A percentile compares a stretch with the other conserved stretches of the same genome.
Evolutionary conservation across 2,113 vertebrate species (phyloP).

Genomic region (Formicarius rufipectus): DNA sequence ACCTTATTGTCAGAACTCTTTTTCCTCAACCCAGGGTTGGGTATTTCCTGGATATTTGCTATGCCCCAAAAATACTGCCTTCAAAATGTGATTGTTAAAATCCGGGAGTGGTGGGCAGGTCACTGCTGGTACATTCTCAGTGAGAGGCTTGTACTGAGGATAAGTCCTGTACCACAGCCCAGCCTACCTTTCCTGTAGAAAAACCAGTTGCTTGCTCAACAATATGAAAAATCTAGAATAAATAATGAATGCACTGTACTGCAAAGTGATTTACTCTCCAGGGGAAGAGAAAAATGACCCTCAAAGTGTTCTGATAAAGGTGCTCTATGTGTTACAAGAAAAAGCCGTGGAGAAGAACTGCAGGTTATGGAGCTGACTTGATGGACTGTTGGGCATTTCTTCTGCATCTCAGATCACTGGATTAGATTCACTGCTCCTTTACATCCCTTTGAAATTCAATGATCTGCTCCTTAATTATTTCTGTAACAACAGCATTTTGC

Average conservation of each 20-base stretch:
- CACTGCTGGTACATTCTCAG: not conserved
- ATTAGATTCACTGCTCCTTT: not conserved
- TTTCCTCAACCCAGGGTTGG: not conserved
- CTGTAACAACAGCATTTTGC: not conserved
- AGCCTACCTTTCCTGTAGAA: not conserved
- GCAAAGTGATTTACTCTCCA: not conserved
- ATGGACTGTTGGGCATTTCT: not conserved
- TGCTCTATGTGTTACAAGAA: rapidly evolving
- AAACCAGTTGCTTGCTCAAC: not conserved
- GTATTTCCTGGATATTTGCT: not conserved
- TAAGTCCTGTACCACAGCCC: not conserved
- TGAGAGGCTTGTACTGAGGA: not conserved
- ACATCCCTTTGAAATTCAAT: not conserved
- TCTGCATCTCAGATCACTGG: not conserved
- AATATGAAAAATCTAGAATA: not conserved
- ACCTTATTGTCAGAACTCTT: rapidly evolving
- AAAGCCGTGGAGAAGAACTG: not conserved
- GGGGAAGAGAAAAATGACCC: not conserved
- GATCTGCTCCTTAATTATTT: not conserved
- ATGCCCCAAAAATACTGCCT: not conserved
- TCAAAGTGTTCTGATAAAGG: not conserved
- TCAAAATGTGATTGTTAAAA: not conserved
- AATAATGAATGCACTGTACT: not conserved
- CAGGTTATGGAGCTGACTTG: not conserved
- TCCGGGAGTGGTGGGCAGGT: not conserved